These are phyloP conservation scores for Mola mola DNA, from an alignment of 2,113 vertebrate species.

Conservation along the genomic window DNA sequence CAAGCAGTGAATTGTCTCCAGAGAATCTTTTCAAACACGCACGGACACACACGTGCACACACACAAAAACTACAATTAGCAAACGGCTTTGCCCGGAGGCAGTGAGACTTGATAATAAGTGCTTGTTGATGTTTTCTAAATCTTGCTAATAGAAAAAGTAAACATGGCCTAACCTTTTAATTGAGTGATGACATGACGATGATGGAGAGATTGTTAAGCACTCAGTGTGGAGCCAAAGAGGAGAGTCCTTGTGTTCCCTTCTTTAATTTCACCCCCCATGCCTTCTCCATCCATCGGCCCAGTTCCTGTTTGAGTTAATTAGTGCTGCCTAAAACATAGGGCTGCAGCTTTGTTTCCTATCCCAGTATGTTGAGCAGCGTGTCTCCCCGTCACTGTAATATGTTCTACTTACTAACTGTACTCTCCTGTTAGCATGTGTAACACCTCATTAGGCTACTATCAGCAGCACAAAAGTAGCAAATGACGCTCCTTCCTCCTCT, in stretches of 20 bases:
- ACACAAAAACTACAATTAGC: slow-evolving; percentile 53
- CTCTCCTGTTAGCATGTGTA: too few relatives aligned
- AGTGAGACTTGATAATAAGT: slow-evolving; percentile 59
- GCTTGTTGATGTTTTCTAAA: slow-evolving; percentile 79
- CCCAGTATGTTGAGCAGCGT: background rate
- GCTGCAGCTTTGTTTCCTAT: slow-evolving; percentile 4
- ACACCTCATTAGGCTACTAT: too few relatives aligned
- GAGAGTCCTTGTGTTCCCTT: slow-evolving; percentile 41
- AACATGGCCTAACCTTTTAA: slow-evolving; percentile 82
- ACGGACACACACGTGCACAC: slow-evolving; percentile 35
- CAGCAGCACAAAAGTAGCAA: slow-evolving; percentile 17
- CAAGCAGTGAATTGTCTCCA: slow-evolving; percentile 5
- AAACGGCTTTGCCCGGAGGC: slow-evolving; percentile 56
- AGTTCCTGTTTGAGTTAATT: slow-evolving; percentile 67
- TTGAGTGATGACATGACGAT: slow-evolving; percentile 79
- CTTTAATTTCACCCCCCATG: slow-evolving; percentile 54
- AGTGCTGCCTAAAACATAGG: slow-evolving; percentile 15
- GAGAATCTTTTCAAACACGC: too few relatives aligned
- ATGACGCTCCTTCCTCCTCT: slow-evolving; percentile 1
- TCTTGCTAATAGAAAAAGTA: slow-evolving; percentile 77
- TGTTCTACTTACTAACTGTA: too few relatives aligned
- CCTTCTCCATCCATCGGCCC: slow-evolving; percentile 28
- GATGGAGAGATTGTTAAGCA: slow-evolving; percentile 69
- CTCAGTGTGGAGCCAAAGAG: slow-evolving; percentile 45
- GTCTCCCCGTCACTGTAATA: background rate